These are phyloP conservation scores for Trichechus manatus DNA, from an alignment of 2,113 vertebrate genomes.

Conservation along the genomic window DNA sequence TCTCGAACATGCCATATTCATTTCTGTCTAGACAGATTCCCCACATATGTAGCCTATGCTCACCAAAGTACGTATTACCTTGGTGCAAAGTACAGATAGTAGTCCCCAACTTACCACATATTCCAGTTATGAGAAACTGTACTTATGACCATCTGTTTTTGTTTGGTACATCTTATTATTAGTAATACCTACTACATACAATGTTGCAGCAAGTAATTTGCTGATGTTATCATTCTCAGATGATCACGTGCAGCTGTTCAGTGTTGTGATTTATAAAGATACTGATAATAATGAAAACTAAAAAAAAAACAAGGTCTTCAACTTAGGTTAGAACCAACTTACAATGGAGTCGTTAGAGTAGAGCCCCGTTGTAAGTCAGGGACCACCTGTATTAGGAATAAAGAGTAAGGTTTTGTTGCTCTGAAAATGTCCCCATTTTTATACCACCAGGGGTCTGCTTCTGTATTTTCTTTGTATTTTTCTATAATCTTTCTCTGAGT, in stretches of 20 bases:
- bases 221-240: not conserved
- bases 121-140: not conserved
- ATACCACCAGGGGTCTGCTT: not conserved
- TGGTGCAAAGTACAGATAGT: not conserved
- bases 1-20: not conserved
- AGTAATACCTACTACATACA: not conserved
- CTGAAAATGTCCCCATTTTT: constrained; percentile 1
- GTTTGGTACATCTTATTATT: not conserved
- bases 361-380: not conserved
- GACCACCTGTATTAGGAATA: not conserved
- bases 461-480: constrained; percentile 7
- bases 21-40: constrained; percentile 25
- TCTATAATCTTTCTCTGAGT: not conserved
- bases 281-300: not conserved
- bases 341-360: not conserved
- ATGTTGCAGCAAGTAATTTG: not conserved
- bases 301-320: not conserved
- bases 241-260: not conserved
- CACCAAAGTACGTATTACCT: not conserved
- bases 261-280: not conserved
- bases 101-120: not conserved
- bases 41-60: not conserved
- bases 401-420: constrained; percentile 37
- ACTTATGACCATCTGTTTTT: not conserved
- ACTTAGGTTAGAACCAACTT: no score